Base-by-base conservation (phyloP, 92 coral and sea anemone species). In the Heteractis magnifica region DNA sequence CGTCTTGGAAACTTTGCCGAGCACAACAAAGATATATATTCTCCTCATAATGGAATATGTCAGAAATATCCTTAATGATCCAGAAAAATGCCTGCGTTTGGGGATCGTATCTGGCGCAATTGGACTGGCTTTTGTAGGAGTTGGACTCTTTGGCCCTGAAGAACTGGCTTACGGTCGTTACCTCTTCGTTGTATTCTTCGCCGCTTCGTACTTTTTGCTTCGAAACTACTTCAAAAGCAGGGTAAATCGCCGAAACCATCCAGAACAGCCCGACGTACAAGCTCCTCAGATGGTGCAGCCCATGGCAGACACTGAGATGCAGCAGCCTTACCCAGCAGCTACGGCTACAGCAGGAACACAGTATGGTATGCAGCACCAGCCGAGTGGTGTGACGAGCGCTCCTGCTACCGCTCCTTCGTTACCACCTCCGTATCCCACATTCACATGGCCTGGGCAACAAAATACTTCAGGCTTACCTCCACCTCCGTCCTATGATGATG, bases 401-500 rank as follows among this genome's bases (percentile, higher is more conserved):
- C 64, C 64, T 12, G 64, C 64, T 34, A 34, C 44, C 44, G 44
- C 44, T 34, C 44, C 44, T 34, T 34, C 44, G 44, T 34, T 34
- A 34, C 44, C 44, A 34, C 44, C 44, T 34, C 44, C 44, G 6
- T 12, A 12, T 60, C 19, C 68, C 1, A 5, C 71, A 16, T 64
- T 53, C 58, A 8, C 58, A 53, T 53, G 58, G 58, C 58, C 58
- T 53, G 58, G 58, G 0, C 58, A 53, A 12, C 58, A 53, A 12
- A 53, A 53, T 53, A 53, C 9, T 53, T 12, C 58, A 53, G 58
- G 10, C 1, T 5, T 65, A 21, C 72, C 72, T 10, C 72, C 72
- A 16, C 72, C 72, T 18, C 72, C 72, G 16, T 65, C 72, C 20
- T 65, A 65, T 65, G 72, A 65, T 16, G 72, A 65, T 16, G 72